phyloP scores from a whole-genome alignment of 2,888 invertebrate species.

The Cantharis flavilabris region DNA sequence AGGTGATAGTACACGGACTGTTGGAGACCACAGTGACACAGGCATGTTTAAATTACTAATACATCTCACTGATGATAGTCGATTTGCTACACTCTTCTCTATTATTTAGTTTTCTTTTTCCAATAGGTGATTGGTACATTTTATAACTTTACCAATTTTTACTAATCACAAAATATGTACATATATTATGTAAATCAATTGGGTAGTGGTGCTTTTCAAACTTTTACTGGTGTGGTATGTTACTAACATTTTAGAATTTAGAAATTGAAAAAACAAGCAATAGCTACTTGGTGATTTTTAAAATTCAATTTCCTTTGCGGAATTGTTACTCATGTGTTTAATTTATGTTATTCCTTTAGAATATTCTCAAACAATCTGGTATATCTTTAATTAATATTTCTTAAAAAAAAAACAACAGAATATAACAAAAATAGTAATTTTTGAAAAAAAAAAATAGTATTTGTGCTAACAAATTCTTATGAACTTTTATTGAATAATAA shows the following conservation, averaged over 20 bases:
- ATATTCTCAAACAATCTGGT: background rate
- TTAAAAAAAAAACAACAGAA: background rate
- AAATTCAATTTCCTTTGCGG: too few species aligned
- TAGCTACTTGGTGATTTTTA: background rate
- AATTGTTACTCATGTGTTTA: too few species aligned
- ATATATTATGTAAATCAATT: background rate
- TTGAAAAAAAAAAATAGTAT: too few species aligned
- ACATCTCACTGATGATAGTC: background rate
- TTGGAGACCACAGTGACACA: constrained; percentile 51
- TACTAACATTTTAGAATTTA: background rate
- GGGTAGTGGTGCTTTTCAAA: background rate
- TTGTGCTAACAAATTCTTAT: background rate
- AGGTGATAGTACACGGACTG: constrained; percentile 44
- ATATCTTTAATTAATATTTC: background rate
- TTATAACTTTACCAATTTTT: background rate
- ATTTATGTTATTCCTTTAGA: too few species aligned
- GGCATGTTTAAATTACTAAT: constrained; percentile 46
- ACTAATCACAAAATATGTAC: background rate
- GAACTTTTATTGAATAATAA: background rate
- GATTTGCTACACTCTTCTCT: background rate
- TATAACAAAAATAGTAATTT: background rate
- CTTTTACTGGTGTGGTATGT: background rate
- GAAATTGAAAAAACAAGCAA: background rate
- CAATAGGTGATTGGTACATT: background rate
- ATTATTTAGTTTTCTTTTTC: background rate